Percentiles rank a stretch among this genome's conserved stretches.
These are phyloP conservation scores for Bujurquina vittata DNA, from an alignment of 2,113 vertebrate genomes.

Conservation along the genomic window DNA sequence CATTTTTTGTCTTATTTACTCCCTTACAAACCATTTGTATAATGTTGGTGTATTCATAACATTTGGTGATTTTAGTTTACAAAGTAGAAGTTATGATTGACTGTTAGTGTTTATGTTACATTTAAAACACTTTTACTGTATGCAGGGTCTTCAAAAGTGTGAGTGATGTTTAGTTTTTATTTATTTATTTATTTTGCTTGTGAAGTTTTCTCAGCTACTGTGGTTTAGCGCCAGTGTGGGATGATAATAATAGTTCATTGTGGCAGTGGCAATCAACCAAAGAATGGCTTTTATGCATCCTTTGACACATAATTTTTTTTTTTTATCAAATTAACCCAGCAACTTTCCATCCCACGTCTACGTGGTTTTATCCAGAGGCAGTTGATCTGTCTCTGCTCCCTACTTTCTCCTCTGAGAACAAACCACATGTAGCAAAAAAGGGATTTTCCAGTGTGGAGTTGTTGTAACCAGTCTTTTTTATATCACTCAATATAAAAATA, in stretches of 20 bases:
- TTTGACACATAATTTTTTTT: constrained; percentile 21
- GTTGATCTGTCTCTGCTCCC: constrained; percentile 9
- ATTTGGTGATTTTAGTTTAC: neutral
- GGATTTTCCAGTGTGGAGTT: constrained; percentile 45
- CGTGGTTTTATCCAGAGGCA: constrained; percentile 40
- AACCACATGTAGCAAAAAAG: constrained; percentile 46
- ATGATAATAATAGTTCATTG: constrained; percentile 36
- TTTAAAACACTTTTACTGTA: neutral
- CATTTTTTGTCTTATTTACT: constrained; percentile 10
- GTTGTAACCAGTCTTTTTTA: constrained; percentile 13
- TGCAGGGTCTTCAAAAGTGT: constrained; percentile 4
- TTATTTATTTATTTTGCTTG: neutral
- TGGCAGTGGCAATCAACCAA: constrained; percentile 34
- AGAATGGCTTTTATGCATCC: constrained; percentile 24
- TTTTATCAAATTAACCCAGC: constrained; percentile 2
- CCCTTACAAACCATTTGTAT: neutral
- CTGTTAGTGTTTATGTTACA: neutral
- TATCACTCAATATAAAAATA: neutral
- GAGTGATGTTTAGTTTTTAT: neutral
- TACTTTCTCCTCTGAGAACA: constrained; percentile 33
- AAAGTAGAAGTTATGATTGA: neutral
- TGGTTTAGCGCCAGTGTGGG: constrained; percentile 14
- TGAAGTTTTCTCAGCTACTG: constrained; percentile 2
- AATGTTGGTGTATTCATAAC: neutral
- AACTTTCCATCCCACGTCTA: constrained; percentile 31